Conservation (phyloP, 2,888 invertebrate genomes). For the Philereme vetulata region DNA sequence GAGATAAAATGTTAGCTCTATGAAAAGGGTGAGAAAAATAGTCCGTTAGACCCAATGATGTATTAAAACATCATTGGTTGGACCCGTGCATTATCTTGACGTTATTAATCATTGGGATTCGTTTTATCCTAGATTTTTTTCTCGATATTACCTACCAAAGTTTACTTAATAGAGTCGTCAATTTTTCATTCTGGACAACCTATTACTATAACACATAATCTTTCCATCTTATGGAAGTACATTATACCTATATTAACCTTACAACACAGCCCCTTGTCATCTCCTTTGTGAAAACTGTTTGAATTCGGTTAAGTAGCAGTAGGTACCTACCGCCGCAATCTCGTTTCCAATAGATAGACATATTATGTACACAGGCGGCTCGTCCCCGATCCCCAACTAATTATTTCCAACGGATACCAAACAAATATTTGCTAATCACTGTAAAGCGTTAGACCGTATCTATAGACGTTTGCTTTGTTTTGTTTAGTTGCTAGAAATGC, state of each 20-base stretch:
- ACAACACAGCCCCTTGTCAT: neutral
- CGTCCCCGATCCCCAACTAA: slow-evolving; percentile 51
- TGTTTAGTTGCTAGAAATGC: slow-evolving; percentile 37
- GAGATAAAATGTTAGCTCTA: slow-evolving; percentile 36
- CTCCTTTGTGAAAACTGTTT: slow-evolving; percentile 2
- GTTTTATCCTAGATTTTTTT: neutral
- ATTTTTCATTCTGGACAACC: neutral
- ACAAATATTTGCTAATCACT: slow-evolving; percentile 61
- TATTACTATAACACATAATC: neutral
- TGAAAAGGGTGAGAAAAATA: slow-evolving; percentile 42
- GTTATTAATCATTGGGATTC: slow-evolving; percentile 35
- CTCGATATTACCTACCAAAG: no score
- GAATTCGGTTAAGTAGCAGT: neutral
- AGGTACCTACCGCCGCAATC: slow-evolving; percentile 27
- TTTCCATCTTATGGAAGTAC: neutral
- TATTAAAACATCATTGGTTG: no score
- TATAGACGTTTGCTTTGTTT: slow-evolving; percentile 58
- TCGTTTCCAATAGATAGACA: slow-evolving; percentile 40
- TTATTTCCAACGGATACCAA: slow-evolving; percentile 55
- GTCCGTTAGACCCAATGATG: slow-evolving; percentile 28
- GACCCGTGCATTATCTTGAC: slow-evolving; percentile 39
- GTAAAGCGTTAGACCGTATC: slow-evolving; percentile 53
- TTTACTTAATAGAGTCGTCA: neutral
- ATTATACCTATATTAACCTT: neutral
- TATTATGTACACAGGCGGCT: slow-evolving; percentile 43